A percentile compares a stretch with the other conserved stretches of the same genome.
Conservation (phyloP, 2,797 vertebrate genomes). For the Macropus fuliginosus region DNA sequence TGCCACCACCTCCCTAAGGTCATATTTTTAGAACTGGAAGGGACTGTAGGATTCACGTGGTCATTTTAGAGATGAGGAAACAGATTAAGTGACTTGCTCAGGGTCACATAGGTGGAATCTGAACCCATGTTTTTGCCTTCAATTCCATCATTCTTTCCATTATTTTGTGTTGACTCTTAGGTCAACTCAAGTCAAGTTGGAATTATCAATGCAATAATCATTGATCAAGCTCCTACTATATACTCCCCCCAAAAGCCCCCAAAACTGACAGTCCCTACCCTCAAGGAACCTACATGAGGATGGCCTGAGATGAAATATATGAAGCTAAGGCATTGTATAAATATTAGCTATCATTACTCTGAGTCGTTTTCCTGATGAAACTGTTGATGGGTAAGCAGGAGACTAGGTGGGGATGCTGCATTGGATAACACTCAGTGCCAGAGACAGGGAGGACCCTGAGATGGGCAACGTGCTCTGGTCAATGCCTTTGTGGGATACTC, state of each 20-base stretch:
- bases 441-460: background rate
- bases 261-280: background rate
- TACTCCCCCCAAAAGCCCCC: background rate
- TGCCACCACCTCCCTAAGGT: background rate
- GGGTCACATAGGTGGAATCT: background rate
- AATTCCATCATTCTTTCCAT: background rate
- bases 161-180: background rate
- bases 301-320: background rate
- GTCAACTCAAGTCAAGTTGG: background rate
- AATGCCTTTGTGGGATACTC: too few relatives aligned
- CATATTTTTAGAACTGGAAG: background rate
- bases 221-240: background rate
- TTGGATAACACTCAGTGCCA: background rate
- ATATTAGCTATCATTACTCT: background rate
- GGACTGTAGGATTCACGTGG: background rate
- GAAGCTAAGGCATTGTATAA: background rate
- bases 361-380: background rate
- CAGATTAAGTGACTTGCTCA: background rate
- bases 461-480: background rate
- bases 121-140: background rate
- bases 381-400: background rate
- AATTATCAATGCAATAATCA: background rate
- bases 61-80: background rate
- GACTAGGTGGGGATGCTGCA: background rate
- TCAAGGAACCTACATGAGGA: background rate